These are phyloP conservation scores for Rhinichthys osculus DNA, from an alignment of 2,797 vertebrate genomes.

Conservation along the genomic window DNA sequence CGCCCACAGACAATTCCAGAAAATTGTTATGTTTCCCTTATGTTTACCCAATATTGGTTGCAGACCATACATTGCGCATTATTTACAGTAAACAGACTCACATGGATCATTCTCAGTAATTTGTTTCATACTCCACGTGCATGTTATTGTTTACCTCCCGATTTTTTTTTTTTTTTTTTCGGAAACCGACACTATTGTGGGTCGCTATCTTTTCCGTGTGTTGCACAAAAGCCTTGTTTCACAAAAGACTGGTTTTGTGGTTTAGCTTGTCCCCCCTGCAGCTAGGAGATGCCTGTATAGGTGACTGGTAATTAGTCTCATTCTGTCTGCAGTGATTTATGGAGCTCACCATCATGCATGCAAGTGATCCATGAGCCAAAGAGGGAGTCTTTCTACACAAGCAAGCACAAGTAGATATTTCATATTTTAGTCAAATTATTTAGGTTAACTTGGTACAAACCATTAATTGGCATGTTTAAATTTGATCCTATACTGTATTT, in stretches of 20 bases:
- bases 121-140: background rate
- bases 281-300: constrained; percentile 51
- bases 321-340: constrained; percentile 68
- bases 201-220: background rate
- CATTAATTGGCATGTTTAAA: background rate
- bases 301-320: constrained; percentile 61
- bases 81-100: constrained; percentile 27
- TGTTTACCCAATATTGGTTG: background rate
- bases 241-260: constrained; percentile 25
- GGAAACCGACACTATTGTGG: background rate
- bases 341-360: constrained; percentile 63
- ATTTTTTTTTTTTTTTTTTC: background rate
- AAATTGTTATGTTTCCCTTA: background rate
- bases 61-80: background rate
- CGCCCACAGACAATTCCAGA: background rate
- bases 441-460: constrained; percentile 17
- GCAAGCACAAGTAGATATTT: constrained; percentile 60
- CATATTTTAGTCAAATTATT: constrained; percentile 45
- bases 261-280: constrained; percentile 36
- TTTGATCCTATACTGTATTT: background rate
- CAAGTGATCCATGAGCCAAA: constrained; percentile 79
- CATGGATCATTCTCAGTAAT: constrained; percentile 21
- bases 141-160: constrained; percentile 1
- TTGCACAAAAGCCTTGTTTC: constrained; percentile 19
- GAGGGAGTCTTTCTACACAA: constrained; percentile 65